Conservation (phyloP, 2,888 invertebrate species). For the Axea sp. region DNA sequence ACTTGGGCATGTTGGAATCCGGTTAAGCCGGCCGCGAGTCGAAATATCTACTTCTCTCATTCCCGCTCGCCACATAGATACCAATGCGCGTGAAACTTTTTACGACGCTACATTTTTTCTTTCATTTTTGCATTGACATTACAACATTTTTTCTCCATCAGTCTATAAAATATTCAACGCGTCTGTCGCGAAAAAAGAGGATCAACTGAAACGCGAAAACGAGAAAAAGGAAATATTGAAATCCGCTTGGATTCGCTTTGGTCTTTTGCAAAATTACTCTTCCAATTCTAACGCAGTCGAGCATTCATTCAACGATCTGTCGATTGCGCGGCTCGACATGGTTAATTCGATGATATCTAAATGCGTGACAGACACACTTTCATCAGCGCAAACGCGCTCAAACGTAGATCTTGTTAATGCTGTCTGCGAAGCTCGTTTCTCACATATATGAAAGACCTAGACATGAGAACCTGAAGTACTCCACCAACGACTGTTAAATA, state of each 20-base stretch:
- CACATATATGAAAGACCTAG: background rate
- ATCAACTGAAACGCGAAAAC: slow-evolving; percentile 4
- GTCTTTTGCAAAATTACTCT: slow-evolving; percentile 46
- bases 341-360: slow-evolving; percentile 52
- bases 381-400: slow-evolving; percentile 13
- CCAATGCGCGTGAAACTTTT: slow-evolving; percentile 24
- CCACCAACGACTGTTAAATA: slow-evolving; percentile 28
- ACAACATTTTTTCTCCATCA: slow-evolving; percentile 6
- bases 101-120: slow-evolving; percentile 10
- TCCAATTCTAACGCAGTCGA: slow-evolving; percentile 8
- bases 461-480: slow-evolving; percentile 4
- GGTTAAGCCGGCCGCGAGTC: no score
- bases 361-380: slow-evolving; percentile 28
- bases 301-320: slow-evolving; percentile 26
- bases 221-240: slow-evolving; percentile 16
- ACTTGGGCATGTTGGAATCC: no score
- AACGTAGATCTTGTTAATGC: slow-evolving; percentile 43
- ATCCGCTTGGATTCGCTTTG: slow-evolving; percentile 25
- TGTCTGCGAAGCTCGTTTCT: slow-evolving; percentile 26
- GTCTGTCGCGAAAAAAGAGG: slow-evolving; percentile 1
- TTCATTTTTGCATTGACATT: slow-evolving; percentile 15
- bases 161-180: slow-evolving; percentile 24
- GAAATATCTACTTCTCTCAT: no score
- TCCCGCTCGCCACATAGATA: no score
- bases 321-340: slow-evolving; percentile 18